Conservation (phyloP, 2,113 vertebrate genomes). For the Eptesicus fuscus region DNA sequence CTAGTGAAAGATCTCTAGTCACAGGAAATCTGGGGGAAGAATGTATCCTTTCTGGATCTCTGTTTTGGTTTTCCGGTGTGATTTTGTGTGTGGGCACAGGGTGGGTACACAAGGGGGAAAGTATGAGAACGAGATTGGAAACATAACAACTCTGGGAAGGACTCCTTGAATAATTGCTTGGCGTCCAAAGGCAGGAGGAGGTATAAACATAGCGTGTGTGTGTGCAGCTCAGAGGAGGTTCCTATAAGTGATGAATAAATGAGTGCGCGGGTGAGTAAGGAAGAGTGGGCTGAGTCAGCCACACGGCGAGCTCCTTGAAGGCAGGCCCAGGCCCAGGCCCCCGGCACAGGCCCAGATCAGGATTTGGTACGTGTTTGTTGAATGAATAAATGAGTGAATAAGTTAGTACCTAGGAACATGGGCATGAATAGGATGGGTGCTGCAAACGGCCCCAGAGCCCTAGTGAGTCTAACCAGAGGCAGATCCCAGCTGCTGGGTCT, state of each 20-base stretch:
- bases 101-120: background rate
- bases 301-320: background rate
- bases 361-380: background rate
- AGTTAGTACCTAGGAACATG: background rate
- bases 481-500: background rate
- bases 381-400: background rate
- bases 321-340: background rate
- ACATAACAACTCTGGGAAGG: background rate
- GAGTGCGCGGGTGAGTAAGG: background rate
- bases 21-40: background rate
- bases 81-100: background rate
- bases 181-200: slow-evolving; percentile 4
- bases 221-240: background rate
- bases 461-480: background rate
- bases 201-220: background rate
- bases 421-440: background rate
- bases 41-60: background rate
- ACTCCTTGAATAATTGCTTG: slow-evolving; percentile 11
- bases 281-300: background rate
- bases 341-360: background rate
- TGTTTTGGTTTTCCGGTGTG: background rate
- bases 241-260: background rate
- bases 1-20: background rate
- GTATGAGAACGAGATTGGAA: background rate
- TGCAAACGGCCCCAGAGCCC: background rate